Evolutionary conservation across 2,888 invertebrate species (phyloP).

Genomic region (Margaritifera margaritifera): DNA sequence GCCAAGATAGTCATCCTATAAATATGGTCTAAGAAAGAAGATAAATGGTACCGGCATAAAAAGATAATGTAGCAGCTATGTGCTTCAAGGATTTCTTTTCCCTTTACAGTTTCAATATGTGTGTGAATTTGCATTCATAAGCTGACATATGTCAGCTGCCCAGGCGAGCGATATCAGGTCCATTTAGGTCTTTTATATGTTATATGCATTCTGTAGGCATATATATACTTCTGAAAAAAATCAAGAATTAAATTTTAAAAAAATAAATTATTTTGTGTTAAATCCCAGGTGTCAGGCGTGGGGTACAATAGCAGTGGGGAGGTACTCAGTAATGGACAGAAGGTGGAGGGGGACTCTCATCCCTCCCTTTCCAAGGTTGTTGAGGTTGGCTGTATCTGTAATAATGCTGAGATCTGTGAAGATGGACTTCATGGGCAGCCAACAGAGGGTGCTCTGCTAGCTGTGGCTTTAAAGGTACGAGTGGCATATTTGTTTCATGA

Average conservation of each 20-base stretch:
- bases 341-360: constrained; percentile 66
- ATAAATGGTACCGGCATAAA: too few species aligned
- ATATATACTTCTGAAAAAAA: not conserved
- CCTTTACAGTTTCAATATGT: too few species aligned
- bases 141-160: too few species aligned
- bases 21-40: too few species aligned
- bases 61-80: too few species aligned
- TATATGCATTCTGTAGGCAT: too few species aligned
- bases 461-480: constrained; percentile 88
- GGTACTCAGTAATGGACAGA: constrained; percentile 75
- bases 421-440: constrained; percentile 91
- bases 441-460: constrained; percentile 96
- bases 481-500: not conserved
- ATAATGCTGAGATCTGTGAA: constrained; percentile 92
- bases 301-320: constrained; percentile 93
- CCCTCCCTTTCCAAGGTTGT: constrained; percentile 79
- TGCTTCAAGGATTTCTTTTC: too few species aligned
- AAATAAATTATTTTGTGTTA: not conserved
- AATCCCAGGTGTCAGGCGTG: constrained; percentile 83
- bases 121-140: too few species aligned
- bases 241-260: not conserved
- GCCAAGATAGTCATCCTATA: too few species aligned
- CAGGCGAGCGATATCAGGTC: too few species aligned
- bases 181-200: too few species aligned
- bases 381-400: constrained; percentile 92